Conservation (phyloP, 1,140 invertebrate genomes). For the Aphidius gifuensis region DNA sequence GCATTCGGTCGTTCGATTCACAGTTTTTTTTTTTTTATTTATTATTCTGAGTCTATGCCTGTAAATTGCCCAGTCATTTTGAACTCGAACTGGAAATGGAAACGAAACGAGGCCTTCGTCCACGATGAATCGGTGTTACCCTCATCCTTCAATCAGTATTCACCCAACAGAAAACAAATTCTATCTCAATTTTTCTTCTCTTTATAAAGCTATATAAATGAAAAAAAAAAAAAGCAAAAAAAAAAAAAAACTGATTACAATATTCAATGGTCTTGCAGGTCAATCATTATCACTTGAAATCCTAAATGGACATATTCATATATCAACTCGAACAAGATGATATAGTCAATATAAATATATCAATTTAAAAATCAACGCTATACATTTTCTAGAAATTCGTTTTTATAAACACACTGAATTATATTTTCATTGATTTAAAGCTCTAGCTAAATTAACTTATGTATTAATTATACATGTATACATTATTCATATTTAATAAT, state of each 20-base stretch:
- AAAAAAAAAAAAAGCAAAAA: conserved; percentile 1
- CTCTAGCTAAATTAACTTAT: too few relatives aligned
- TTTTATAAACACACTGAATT: too few relatives aligned
- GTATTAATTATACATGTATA: too few relatives aligned
- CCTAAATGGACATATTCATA: too few relatives aligned
- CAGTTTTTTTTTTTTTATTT: conserved; percentile 1
- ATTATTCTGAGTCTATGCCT: conserved; percentile 15
- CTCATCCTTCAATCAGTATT: conserved; percentile 24
- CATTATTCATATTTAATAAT: too few relatives aligned
- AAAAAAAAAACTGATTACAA: background rate
- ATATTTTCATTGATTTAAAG: too few relatives aligned
- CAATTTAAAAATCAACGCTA: too few relatives aligned
- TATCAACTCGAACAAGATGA: too few relatives aligned
- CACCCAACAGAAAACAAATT: conserved; percentile 8
- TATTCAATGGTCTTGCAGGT: too few relatives aligned
- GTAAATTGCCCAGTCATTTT: conserved; percentile 24
- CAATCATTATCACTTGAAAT: too few relatives aligned
- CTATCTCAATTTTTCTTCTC: conserved; percentile 10
- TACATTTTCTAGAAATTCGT: too few relatives aligned
- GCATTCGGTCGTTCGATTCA: conserved; percentile 19
- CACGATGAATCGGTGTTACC: conserved; percentile 16
- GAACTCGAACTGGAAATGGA: conserved; percentile 16
- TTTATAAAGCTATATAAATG: background rate
- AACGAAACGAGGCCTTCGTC: conserved; percentile 12
- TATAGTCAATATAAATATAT: too few relatives aligned